phyloP scores from a whole-genome alignment of 2,888 invertebrate genomes.

The Metacarcinus magister region DNA sequence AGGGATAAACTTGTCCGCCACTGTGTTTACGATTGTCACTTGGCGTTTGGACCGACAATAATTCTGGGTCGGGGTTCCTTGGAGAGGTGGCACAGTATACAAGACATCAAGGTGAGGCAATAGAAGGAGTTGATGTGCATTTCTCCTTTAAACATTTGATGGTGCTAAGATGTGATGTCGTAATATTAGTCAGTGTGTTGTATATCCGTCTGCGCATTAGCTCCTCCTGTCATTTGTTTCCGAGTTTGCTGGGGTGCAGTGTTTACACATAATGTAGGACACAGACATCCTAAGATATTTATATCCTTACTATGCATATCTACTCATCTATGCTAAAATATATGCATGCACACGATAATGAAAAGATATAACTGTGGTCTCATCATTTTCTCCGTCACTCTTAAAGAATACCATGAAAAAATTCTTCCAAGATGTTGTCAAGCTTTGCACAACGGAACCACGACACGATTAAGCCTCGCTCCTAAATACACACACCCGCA shows the following conservation, averaged over 20 bases:
- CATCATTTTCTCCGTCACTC: not conserved
- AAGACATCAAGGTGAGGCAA: not conserved
- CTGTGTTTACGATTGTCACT: slow-evolving; percentile 29
- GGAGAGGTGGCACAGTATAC: not conserved
- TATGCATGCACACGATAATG: not conserved
- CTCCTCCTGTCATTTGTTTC: not conserved
- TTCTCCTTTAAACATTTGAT: not conserved
- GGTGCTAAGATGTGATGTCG: not conserved
- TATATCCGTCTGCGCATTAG: not conserved
- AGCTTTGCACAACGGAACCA: not conserved
- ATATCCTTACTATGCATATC: not conserved
- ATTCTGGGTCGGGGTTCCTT: not conserved
- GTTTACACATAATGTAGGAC: not conserved
- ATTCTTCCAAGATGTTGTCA: not conserved
- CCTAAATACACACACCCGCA: not conserved
- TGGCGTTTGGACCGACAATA: not conserved
- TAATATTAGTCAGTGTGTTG: not conserved
- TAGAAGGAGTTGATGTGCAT: not conserved
- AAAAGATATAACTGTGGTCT: not conserved
- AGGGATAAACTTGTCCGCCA: not conserved
- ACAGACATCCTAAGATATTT: not conserved
- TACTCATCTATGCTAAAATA: too few species aligned
- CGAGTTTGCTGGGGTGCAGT: not conserved
- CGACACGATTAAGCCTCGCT: not conserved
- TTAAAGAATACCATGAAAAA: not conserved